These are phyloP conservation scores for Odontomyia ornata DNA, from an alignment of 2,888 invertebrate species.

Conservation along the genomic window DNA sequence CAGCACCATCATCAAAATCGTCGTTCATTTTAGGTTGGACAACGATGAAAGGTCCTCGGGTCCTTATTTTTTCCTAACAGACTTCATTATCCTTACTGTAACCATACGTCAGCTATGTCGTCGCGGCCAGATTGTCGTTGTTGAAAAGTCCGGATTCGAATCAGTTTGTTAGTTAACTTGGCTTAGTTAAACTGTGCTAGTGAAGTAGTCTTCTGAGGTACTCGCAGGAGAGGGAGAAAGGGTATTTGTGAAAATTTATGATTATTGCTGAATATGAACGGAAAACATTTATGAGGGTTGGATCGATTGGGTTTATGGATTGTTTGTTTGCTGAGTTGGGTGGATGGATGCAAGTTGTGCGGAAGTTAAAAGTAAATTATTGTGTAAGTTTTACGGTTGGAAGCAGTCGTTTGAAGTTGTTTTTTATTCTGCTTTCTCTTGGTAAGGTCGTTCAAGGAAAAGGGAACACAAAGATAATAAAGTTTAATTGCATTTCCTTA, in stretches of 20 bases:
- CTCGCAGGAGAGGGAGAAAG: background rate
- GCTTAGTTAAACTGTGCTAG: no score
- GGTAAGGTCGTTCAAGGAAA: no score
- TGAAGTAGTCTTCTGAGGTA: background rate
- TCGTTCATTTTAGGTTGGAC: no score
- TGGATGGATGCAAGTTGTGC: background rate
- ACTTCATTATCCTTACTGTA: no score
- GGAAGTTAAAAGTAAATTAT: constrained; percentile 2
- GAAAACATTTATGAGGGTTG: constrained; percentile 1
- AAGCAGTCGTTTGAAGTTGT: background rate
- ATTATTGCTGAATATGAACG: background rate
- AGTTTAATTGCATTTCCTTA: constrained; percentile 7
- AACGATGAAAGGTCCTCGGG: background rate
- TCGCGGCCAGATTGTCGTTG: background rate
- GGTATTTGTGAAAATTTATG: background rate
- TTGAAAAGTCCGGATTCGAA: background rate
- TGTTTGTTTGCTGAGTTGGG: background rate
- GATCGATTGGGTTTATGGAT: constrained; percentile 5
- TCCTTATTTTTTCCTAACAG: constrained; percentile 7
- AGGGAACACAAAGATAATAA: background rate
- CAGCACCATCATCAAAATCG: no score
- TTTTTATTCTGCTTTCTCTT: no score
- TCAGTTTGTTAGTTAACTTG: no score
- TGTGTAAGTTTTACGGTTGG: constrained; percentile 1
- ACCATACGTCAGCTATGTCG: no score